Conservation (phyloP, 2,888 invertebrate genomes). For the Protophormia terraenovae region DNA sequence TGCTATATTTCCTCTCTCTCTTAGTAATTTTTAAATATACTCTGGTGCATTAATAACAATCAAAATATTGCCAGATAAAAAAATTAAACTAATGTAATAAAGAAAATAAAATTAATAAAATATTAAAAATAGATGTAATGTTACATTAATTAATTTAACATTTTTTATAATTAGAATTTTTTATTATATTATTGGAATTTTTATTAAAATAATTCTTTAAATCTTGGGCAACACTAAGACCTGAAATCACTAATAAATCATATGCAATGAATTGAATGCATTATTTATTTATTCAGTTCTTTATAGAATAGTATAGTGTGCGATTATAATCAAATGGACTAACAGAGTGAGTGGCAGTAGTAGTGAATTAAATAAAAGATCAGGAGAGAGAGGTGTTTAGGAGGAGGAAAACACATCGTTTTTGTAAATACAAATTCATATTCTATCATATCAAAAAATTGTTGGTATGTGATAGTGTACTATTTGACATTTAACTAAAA, state of each 20-base stretch:
- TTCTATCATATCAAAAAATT: constrained; percentile 44
- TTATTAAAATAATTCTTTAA: no score
- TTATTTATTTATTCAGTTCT: constrained; percentile 1
- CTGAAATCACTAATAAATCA: not conserved
- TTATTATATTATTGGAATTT: no score
- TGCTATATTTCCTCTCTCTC: constrained; percentile 17
- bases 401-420: no score
- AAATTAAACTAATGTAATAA: not conserved
- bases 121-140: no score
- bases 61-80: not conserved
- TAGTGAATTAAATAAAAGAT: not conserved
- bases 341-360: constrained; percentile 10
- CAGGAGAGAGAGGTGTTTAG: no score
- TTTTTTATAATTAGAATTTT: no score
- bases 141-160: no score
- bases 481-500: constrained; percentile 51
- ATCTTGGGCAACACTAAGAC: constrained; percentile 49
- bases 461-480: constrained; percentile 30
- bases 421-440: constrained; percentile 21
- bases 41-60: not conserved
- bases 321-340: constrained; percentile 51
- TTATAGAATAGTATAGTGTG: not conserved
- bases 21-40: not conserved
- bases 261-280: constrained; percentile 33
- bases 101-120: not conserved